These are phyloP conservation scores for Aphyosemion australe DNA, from an alignment of 2,113 vertebrate genomes.

Conservation along the genomic window DNA sequence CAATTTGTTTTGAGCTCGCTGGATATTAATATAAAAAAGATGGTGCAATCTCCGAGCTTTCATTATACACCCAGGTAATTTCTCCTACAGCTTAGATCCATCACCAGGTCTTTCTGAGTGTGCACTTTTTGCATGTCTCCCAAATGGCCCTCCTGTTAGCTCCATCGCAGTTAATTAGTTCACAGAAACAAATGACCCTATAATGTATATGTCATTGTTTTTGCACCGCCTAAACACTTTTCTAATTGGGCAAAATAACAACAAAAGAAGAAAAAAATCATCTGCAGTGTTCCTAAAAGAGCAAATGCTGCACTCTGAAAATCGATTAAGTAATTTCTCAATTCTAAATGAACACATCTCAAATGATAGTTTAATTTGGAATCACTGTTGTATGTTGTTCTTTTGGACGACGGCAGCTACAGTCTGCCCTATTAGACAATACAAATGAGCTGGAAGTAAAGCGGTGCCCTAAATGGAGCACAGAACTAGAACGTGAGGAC, in stretches of 20 bases:
- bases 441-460: conserved; percentile 13
- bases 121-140: neutral
- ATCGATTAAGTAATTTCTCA: no score
- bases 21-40: conserved; percentile 2
- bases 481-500: conserved; percentile 48
- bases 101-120: neutral
- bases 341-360: no score
- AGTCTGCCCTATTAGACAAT: conserved; percentile 16
- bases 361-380: neutral
- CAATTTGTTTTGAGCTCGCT: neutral
- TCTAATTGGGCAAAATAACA: neutral
- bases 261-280: neutral
- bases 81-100: conserved; percentile 10
- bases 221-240: neutral
- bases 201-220: neutral
- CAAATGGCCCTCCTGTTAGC: neutral
- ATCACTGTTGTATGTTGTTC: no score
- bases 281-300: neutral
- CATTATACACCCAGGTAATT: conserved; percentile 1
- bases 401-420: neutral
- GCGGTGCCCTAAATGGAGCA: conserved; percentile 13
- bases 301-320: neutral
- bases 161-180: conserved; percentile 13
- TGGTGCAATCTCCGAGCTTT: neutral
- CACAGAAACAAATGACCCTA: neutral